A percentile compares a stretch with the other conserved stretches of the same genome.
phyloP scores from a whole-genome alignment of 2,888 invertebrate species.

The Epinotia nisella region DNA sequence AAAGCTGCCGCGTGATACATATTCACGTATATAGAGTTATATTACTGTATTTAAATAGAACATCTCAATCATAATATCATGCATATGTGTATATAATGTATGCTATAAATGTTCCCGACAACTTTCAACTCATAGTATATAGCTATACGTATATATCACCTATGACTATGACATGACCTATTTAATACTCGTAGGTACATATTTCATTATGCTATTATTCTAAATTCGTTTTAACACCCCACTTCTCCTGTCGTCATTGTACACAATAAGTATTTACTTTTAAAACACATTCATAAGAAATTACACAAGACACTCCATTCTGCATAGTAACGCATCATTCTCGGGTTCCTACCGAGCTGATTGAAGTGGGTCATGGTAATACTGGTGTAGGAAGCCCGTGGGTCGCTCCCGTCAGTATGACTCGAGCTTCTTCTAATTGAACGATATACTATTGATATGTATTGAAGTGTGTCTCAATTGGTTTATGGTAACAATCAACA shows the following conservation, averaged over 20 bases:
- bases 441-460: slow-evolving; percentile 10
- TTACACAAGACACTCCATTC: not conserved
- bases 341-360: slow-evolving; percentile 8
- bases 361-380: slow-evolving; percentile 27
- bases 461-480: not conserved
- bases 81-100: too few species aligned
- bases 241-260: not conserved
- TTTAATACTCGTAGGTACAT: not conserved
- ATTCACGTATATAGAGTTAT: too few species aligned
- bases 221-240: not conserved
- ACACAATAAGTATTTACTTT: slow-evolving; percentile 4
- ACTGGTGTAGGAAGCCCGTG: slow-evolving; percentile 36
- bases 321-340: slow-evolving; percentile 9
- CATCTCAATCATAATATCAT: too few species aligned
- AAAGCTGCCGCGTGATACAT: too few species aligned
- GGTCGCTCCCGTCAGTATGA: slow-evolving; percentile 27
- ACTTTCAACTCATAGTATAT: too few species aligned
- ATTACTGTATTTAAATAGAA: too few species aligned
- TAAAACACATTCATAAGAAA: slow-evolving; percentile 5
- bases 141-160: too few species aligned
- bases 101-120: too few species aligned
- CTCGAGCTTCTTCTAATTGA: slow-evolving; percentile 1
- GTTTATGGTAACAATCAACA: not conserved
- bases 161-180: not conserved
- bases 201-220: not conserved